phyloP scores from a whole-genome alignment of 2,113 vertebrate species.

The Pomatostomus ruficeps region DNA sequence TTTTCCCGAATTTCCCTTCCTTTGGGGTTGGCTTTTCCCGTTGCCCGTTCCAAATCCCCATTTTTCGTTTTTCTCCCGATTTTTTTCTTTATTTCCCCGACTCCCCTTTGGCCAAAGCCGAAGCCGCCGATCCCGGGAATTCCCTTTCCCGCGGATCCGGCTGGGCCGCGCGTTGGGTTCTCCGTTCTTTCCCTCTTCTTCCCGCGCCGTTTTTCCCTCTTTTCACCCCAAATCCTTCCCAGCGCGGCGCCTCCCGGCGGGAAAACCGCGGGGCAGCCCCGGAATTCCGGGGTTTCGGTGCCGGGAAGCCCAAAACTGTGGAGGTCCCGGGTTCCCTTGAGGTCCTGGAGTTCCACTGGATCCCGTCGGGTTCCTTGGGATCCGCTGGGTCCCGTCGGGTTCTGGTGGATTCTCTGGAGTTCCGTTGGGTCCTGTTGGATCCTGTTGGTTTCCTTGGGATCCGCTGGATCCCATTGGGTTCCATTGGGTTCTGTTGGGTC shows the following conservation, averaged over 20 bases:
- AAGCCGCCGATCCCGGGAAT: not conserved
- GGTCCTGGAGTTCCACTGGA: rapidly evolving
- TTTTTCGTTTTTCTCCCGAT: not conserved
- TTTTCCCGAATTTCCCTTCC: not conserved
- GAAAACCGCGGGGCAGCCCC: not conserved
- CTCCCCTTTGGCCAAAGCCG: not conserved
- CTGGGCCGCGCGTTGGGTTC: too few relatives aligned
- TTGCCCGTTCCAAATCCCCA: not conserved
- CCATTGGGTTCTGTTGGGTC: not conserved
- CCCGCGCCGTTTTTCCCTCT: not conserved
- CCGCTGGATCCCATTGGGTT: too few relatives aligned
- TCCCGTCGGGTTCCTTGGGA: rapidly evolving
- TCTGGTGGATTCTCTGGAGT: rapidly evolving
- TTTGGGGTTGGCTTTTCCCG: not conserved
- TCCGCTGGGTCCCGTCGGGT: rapidly evolving
- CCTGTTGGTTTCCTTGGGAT: not conserved
- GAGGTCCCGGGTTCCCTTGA: rapidly evolving
- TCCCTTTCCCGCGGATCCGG: not conserved
- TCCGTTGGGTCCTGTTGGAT: not conserved
- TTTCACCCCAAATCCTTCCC: not conserved
- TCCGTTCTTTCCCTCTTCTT: not conserved
- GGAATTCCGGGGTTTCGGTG: not conserved
- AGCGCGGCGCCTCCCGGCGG: too few relatives aligned
- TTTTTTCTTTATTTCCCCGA: not conserved
- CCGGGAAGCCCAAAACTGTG: not conserved